Evolutionary conservation across 92 coral and sea anemone genomes (phyloP), one percentile per base, ranked within the genome.

Genomic region (Palythoa grandis): DNA sequence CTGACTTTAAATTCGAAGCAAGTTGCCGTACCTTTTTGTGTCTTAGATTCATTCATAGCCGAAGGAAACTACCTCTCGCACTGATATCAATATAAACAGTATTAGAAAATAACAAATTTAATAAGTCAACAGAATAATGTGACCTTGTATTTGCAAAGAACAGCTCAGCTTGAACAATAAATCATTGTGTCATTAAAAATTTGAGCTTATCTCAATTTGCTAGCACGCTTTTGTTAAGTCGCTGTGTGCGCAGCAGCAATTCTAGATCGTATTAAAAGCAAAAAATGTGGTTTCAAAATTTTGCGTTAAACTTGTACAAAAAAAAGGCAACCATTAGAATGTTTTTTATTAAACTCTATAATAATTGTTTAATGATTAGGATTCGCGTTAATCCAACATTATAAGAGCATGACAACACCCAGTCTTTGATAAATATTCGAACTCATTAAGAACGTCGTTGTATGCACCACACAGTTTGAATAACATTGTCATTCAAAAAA

Each of bases 301-400:
- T 78, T 35, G 72, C 52, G 72, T 58, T 57, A 78, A 43, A 60
- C 22, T 38, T 24, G 38, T 15, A 35, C 19, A 78, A 11, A 60
- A 38, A 20, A 60, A 80, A 80, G 10, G 47, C 29, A 66, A 53
- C 61, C 40, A 4, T 50, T 47, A n/a, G 39, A 79, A 12, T 16
- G 47, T 48, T 63, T 48, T 80, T 80, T 19, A 43, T 80, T 39
- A 43, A 80, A 48, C 15, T 80, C 58, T 80, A 11, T 65, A 66
- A 66, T 80, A 80, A 63, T 19, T 47, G 60, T 66, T 66, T 40
- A 20, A 66, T 52, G 63, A 79, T 79, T 29, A 79, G 50, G 63
- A n/a, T 79, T 79, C 5, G 72, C 65, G 85, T 80, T 80, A 65
- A 80, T 80, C 61, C 73, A 38, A 7, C 15, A 61, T 67, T 80